phyloP scores from a whole-genome alignment of 2,888 invertebrate genomes.

The Folsomia candida region DNA sequence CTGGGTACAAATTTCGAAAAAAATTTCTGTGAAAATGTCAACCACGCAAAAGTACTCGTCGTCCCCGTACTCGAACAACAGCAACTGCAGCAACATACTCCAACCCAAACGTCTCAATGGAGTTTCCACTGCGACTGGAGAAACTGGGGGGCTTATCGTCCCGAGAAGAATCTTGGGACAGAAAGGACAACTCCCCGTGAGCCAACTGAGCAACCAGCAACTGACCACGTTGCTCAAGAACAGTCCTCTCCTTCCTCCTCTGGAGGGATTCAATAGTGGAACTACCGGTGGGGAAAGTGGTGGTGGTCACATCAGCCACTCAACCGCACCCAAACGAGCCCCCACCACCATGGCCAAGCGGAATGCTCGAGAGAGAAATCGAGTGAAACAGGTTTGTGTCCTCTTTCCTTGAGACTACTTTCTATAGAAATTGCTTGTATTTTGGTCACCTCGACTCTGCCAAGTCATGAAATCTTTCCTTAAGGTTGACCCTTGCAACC shows the following conservation, averaged over 20 bases:
- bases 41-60: neutral
- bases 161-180: conserved; percentile 2
- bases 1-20: too few species aligned
- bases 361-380: conserved; percentile 89
- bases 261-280: neutral
- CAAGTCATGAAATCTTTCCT: too few species aligned
- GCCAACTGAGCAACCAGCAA: conserved; percentile 3
- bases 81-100: neutral
- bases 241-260: neutral
- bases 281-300: neutral
- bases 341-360: conserved; percentile 71
- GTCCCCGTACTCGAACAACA: too few species aligned
- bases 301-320: neutral
- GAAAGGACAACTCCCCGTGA: conserved; percentile 6
- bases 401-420: too few species aligned
- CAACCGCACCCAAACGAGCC: conserved; percentile 13
- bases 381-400: conserved; percentile 60
- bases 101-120: conserved; percentile 10
- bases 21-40: neutral
- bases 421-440: too few species aligned
- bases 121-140: neutral
- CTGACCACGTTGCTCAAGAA: neutral
- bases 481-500: too few species aligned
- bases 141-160: too few species aligned
- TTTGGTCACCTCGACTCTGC: too few species aligned